phyloP scores from a whole-genome alignment of 2,888 invertebrate genomes.

The Drosophila recens region DNA sequence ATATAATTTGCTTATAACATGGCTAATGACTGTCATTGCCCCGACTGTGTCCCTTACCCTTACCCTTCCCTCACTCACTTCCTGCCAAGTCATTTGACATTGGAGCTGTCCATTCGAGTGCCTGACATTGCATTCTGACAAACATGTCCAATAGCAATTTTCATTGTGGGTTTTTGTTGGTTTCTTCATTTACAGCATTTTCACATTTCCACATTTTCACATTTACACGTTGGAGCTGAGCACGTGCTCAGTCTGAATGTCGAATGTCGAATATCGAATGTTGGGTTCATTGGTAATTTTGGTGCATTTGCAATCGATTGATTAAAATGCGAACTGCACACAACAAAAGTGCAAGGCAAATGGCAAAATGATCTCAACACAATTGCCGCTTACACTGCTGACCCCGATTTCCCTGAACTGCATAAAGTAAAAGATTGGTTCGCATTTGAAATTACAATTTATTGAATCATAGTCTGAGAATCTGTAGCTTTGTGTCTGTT shows the following conservation, averaged over 20 bases:
- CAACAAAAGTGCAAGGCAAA: conserved; percentile 23
- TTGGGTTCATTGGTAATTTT: conserved; percentile 43
- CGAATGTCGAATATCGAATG: conserved; percentile 21
- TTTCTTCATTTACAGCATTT: conserved; percentile 18
- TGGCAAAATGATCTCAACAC: conserved; percentile 9
- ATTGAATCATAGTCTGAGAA: conserved; percentile 5
- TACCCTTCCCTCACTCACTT: not conserved
- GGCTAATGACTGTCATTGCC: conserved; percentile 60
- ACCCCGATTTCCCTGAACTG: not conserved
- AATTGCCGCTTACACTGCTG: conserved; percentile 1
- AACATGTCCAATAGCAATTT: conserved; percentile 50
- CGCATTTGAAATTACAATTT: conserved; percentile 6
- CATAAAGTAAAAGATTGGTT: not conserved
- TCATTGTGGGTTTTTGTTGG: conserved; percentile 17
- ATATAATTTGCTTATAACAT: conserved; percentile 60
- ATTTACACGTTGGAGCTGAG: conserved; percentile 18
- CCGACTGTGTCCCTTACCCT: not conserved
- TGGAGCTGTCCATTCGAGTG: conserved; percentile 32
- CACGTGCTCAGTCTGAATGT: conserved; percentile 24
- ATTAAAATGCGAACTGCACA: conserved; percentile 46
- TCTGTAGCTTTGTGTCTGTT: conserved; percentile 10
- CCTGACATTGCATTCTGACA: conserved; percentile 48
- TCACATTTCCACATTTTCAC: conserved; percentile 23
- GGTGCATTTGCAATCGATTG: conserved; percentile 48
- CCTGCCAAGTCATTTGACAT: not conserved